A percentile compares a stretch with the other conserved stretches of the same genome.
These are phyloP conservation scores for Benthosema pterotum DNA, from an alignment of 2,797 vertebrate species.

Conservation along the genomic window DNA sequence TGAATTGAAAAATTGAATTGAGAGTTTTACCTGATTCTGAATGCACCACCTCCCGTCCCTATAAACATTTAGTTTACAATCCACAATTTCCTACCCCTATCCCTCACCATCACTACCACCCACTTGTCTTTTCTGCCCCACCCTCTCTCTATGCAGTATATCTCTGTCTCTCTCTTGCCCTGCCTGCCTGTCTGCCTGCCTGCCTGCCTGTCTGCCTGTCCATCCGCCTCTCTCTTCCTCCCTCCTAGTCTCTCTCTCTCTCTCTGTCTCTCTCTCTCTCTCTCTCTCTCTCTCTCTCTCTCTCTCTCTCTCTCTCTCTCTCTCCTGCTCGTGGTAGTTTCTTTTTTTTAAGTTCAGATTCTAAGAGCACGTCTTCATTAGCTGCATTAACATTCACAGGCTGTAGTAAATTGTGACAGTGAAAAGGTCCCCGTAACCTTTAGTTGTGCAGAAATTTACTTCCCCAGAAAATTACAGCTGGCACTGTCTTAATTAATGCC, in stretches of 20 bases:
- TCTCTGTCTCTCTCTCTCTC: conserved; percentile 18
- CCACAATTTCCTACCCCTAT: no score
- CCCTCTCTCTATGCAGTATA: no score
- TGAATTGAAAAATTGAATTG: no score
- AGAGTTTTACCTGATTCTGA: neutral
- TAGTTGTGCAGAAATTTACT: conserved; percentile 99
- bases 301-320: conserved; percentile 54
- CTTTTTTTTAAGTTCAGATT: conserved; percentile 99
- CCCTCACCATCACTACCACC: no score
- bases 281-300: conserved; percentile 6
- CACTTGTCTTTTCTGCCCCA: no score
- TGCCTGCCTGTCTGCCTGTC: neutral
- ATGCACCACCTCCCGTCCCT: neutral
- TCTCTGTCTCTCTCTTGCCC: conserved; percentile 9
- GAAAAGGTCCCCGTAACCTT: conserved; percentile 99
- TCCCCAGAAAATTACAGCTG: conserved; percentile 99
- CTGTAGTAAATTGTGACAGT: conserved; percentile 99
- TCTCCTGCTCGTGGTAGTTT: conserved; percentile 90
- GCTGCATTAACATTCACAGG: conserved; percentile 99
- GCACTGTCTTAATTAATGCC: conserved; percentile 99
- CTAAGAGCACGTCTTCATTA: conserved; percentile 99
- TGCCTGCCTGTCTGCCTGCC: conserved; percentile 10
- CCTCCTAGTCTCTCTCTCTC: conserved; percentile 56
- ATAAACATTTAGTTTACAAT: no score
- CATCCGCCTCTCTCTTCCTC: conserved; percentile 63